Conservation (phyloP, 2,113 vertebrate species). For the Chascanopsetta lugubris region DNA sequence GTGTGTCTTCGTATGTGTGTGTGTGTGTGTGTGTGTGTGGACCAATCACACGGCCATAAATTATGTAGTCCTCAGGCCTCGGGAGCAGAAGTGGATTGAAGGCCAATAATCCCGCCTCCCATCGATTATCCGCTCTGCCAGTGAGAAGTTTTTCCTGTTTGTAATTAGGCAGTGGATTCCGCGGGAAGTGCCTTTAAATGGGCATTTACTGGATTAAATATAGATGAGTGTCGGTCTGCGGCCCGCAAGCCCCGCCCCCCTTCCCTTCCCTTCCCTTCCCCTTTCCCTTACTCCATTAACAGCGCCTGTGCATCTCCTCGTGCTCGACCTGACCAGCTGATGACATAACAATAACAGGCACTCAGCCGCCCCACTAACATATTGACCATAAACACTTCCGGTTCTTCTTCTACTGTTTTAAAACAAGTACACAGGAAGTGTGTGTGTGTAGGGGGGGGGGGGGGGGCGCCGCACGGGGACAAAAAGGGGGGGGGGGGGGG, state of each 20-base stretch:
- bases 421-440: no score
- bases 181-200: constrained; percentile 58
- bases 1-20: constrained; percentile 6
- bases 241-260: not conserved
- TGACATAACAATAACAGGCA: constrained; percentile 6
- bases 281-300: constrained; percentile 50
- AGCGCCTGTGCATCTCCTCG: constrained; percentile 21
- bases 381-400: not conserved
- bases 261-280: no score
- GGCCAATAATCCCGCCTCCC: constrained; percentile 47
- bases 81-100: constrained; percentile 23
- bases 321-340: constrained; percentile 11
- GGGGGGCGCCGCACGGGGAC: no score
- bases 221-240: constrained; percentile 60
- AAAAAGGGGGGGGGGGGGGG: no score
- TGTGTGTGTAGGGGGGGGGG: no score
- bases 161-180: constrained; percentile 61
- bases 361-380: not conserved
- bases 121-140: constrained; percentile 61
- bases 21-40: constrained; percentile 11
- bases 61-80: constrained; percentile 45
- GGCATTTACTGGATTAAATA: constrained; percentile 69
- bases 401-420: no score
- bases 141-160: constrained; percentile 34
- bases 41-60: constrained; percentile 46